Evolutionary conservation across 2,888 invertebrate genomes (phyloP).

Genomic region (Andrena bicolor): DNA sequence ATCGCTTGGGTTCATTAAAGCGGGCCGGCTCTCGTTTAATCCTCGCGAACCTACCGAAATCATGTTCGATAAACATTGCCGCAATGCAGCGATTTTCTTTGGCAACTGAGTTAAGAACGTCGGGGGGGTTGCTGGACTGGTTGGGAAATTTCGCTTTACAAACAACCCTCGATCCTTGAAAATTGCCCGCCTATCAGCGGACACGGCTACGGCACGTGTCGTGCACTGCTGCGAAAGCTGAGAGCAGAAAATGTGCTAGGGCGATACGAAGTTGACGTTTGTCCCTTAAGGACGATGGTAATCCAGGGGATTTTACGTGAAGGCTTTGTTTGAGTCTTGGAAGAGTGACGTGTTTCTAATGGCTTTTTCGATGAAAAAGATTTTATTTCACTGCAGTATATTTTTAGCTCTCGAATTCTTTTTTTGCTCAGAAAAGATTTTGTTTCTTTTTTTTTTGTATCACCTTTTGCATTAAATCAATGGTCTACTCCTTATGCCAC

Average conservation of each 20-base stretch:
- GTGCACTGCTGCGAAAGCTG: slow-evolving; percentile 55
- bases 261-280: slow-evolving; percentile 66
- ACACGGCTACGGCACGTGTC: slow-evolving; percentile 65
- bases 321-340: slow-evolving; percentile 13
- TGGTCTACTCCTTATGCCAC: too few species aligned
- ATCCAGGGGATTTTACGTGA: slow-evolving; percentile 45
- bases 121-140: slow-evolving; percentile 30
- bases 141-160: slow-evolving; percentile 68
- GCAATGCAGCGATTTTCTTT: slow-evolving; percentile 76
- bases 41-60: slow-evolving; percentile 78
- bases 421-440: too few species aligned
- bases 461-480: too few species aligned
- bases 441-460: too few species aligned
- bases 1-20: slow-evolving; percentile 78
- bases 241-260: slow-evolving; percentile 67
- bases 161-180: slow-evolving; percentile 73
- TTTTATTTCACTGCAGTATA: not conserved
- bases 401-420: not conserved
- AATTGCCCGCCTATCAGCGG: slow-evolving; percentile 73
- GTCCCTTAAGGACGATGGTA: slow-evolving; percentile 52
- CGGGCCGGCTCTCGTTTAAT: slow-evolving; percentile 77
- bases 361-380: not conserved
- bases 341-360: not conserved
- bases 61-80: slow-evolving; percentile 83
- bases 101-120: slow-evolving; percentile 72